Evolutionary conservation across 2,888 invertebrate genomes (phyloP), one percentile per base, ranked within the genome.

Genomic region (Leucania comma): DNA sequence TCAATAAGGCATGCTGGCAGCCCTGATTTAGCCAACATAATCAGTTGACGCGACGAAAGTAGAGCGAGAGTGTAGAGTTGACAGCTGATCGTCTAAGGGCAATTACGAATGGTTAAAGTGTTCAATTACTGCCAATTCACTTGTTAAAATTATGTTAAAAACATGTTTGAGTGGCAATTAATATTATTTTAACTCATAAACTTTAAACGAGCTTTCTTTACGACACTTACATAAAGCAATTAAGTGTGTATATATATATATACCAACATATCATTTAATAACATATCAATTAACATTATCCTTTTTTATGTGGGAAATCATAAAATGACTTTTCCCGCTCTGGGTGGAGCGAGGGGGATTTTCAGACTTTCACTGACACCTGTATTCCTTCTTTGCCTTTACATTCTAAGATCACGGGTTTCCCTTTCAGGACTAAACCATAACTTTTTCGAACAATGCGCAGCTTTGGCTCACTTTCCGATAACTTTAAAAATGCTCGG

Each of bases 1-100:
- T 70, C 48, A 61, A n/a, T 62, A 58, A 14, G 57, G 53, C 50
- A 74, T 62, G 74, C 59, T 74, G 70, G 58, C 61, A 78, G 54
- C 67, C 67, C 75, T 74, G 61, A 38, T 66, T 59, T 63, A 73
- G 46, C 54, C 72, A 64, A 72, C 64, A 59, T 72, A 58, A 68
- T 57, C 50, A 35, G 60, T 65, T 61, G 67, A 70, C 38, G 74
- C 61, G 48, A 51, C 38, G 61, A 78, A 78, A 74, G 78, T 78
- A 62, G 79, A 56, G 64, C 70, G 58, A 58, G 48, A 63, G 56
- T 26, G 22, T 67, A 61, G 63, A 65, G 54, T 61, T 79, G 75
- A 79, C 62, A 79, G 75, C 62, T 38, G 68, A 71, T 75, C 70
- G 71, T 67, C 68, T 56, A 59, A 79, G 71, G 70, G 73, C 78